Percentiles rank a stretch among this genome's conserved stretches.
These are phyloP conservation scores for Loxodonta africana DNA, from an alignment of 2,113 vertebrate genomes.

Conservation along the genomic window DNA sequence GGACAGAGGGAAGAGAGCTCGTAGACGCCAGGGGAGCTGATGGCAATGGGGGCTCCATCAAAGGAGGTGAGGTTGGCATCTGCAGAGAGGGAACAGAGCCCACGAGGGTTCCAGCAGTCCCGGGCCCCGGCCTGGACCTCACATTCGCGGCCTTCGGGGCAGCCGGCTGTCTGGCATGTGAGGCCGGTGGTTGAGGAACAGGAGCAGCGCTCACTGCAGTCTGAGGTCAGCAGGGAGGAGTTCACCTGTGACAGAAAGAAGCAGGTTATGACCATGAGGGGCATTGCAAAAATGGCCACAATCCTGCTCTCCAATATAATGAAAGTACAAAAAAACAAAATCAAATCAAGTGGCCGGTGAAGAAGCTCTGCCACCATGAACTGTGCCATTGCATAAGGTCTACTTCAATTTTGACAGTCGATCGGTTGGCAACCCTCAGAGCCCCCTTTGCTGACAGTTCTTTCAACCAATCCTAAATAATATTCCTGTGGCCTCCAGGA, in stretches of 20 bases:
- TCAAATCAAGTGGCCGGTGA: neutral
- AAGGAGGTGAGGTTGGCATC: constrained; percentile 78
- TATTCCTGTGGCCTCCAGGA: neutral
- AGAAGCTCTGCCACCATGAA: neutral
- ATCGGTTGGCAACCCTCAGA: neutral
- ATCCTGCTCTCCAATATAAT: neutral
- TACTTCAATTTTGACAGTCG: neutral
- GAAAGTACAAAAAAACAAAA: neutral
- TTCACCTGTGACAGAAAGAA: constrained; percentile 70
- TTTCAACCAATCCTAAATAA: neutral
- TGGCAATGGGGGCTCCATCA: constrained; percentile 48
- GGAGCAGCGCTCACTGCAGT: constrained; percentile 78
- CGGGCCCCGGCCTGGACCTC: constrained; percentile 65
- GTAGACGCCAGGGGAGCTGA: constrained; percentile 69
- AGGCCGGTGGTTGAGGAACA: constrained; percentile 56
- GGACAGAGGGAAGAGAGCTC: constrained; percentile 81
- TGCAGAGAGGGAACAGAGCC: constrained; percentile 74
- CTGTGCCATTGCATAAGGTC: neutral
- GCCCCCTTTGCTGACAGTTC: constrained; percentile 13
- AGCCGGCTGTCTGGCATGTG: constrained; percentile 60
- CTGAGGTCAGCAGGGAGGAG: constrained; percentile 64
- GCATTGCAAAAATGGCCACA: neutral
- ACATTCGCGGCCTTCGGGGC: constrained; percentile 55
- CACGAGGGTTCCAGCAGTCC: constrained; percentile 56
- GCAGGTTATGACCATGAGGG: neutral